phyloP scores from a whole-genome alignment of 1,140 invertebrate species.

The Calliphora vicina region DNA sequence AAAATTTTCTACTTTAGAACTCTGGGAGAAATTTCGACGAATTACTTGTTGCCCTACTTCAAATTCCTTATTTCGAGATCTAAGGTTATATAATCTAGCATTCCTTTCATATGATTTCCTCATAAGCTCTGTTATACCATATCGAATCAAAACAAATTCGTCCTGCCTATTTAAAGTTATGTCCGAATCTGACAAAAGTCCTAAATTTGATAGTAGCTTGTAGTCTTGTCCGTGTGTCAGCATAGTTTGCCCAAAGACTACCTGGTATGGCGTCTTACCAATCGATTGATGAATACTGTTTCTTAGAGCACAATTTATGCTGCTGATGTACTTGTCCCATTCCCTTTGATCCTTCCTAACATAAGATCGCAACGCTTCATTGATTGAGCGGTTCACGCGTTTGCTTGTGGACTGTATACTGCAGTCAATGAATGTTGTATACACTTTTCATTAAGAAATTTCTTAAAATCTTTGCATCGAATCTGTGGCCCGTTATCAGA shows the following conservation, averaged over 20 bases:
- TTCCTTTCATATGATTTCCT: too few species aligned
- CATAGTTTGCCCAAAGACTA: not conserved
- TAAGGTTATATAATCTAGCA: not conserved
- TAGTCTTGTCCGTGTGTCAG: not conserved
- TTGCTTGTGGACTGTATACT: slow-evolving; percentile 20
- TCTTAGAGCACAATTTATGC: not conserved
- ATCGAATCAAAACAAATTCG: too few species aligned
- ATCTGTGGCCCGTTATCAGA: not conserved
- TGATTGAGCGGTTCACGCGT: slow-evolving; percentile 31
- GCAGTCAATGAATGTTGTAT: not conserved
- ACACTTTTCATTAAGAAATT: not conserved
- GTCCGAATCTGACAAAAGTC: too few species aligned
- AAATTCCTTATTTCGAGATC: not conserved
- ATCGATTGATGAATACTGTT: not conserved
- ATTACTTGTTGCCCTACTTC: not conserved
- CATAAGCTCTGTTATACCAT: too few species aligned
- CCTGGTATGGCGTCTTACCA: not conserved
- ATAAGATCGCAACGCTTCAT: not conserved
- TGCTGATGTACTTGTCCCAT: not conserved
- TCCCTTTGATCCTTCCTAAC: not conserved
- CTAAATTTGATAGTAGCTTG: too few species aligned
- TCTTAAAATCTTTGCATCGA: not conserved
- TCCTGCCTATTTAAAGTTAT: too few species aligned
- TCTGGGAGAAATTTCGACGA: not conserved
- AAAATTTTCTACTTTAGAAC: not conserved